phyloP scores from a whole-genome alignment of 2,888 invertebrate genomes.

The Odontomyia ornata region DNA sequence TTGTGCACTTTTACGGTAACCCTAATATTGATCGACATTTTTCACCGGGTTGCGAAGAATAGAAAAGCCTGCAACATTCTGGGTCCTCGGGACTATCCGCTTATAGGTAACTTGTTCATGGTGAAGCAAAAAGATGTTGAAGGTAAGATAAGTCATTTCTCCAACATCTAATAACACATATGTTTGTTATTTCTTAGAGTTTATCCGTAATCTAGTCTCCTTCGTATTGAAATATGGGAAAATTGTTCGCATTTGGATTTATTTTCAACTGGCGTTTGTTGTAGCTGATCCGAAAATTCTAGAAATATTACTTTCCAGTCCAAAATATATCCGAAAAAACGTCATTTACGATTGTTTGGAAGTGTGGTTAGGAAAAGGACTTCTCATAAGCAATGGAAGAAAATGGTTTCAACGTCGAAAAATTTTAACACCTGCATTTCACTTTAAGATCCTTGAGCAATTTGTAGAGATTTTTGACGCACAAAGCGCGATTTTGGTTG shows the following conservation, averaged over 20 bases:
- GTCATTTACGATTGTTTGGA: constrained; percentile 52
- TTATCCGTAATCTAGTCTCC: not conserved
- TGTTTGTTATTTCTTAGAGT: not conserved
- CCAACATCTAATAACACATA: not conserved
- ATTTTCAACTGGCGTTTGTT: not conserved
- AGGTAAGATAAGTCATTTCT: no score
- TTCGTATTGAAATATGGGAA: not conserved
- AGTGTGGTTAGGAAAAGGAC: constrained; percentile 51
- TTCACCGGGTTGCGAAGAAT: no score
- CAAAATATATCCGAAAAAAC: constrained; percentile 50
- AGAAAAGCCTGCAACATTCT: constrained; percentile 53
- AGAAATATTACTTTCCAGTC: constrained; percentile 48
- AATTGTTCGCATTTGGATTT: constrained; percentile 2
- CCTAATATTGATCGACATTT: no score
- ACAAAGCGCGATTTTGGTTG: constrained; percentile 67
- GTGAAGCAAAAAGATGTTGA: constrained; percentile 56
- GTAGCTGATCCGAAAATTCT: constrained; percentile 51
- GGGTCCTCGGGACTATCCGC: constrained; percentile 56
- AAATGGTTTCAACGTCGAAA: constrained; percentile 74
- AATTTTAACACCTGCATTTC: constrained; percentile 77
- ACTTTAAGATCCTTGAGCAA: constrained; percentile 76
- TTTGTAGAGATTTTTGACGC: constrained; percentile 74
- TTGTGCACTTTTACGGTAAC: no score
- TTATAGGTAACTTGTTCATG: constrained; percentile 57
- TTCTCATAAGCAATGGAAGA: constrained; percentile 48